phyloP scores from a whole-genome alignment of 2,113 vertebrate species.

The Micronycteris hirsuta region DNA sequence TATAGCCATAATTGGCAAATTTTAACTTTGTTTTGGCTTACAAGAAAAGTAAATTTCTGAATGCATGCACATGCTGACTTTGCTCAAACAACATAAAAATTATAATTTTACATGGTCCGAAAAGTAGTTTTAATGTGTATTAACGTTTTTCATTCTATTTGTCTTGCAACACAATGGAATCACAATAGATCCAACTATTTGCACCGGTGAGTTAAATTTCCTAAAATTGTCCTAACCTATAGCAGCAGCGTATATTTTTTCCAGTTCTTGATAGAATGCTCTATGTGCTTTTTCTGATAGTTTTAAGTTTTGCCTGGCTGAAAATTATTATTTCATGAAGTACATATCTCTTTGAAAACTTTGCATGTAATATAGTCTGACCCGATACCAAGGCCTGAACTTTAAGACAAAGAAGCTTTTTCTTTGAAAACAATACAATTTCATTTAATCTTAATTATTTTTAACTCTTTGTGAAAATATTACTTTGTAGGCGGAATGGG shows the following conservation, averaged over 20 bases:
- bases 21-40: slow-evolving; percentile 70
- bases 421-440: slow-evolving; percentile 26
- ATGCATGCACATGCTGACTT: slow-evolving; percentile 70
- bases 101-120: slow-evolving; percentile 76
- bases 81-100: slow-evolving; percentile 77
- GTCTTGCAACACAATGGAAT: slow-evolving; percentile 94
- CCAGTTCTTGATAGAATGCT: slow-evolving; percentile 68
- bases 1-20: slow-evolving; percentile 49
- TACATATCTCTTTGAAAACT: slow-evolving; percentile 67
- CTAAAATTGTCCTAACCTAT: slow-evolving; percentile 84
- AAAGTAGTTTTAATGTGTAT: slow-evolving; percentile 82
- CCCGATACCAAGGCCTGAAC: slow-evolving; percentile 59
- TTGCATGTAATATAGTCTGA: slow-evolving; percentile 79
- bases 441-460: slow-evolving; percentile 30
- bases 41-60: slow-evolving; percentile 60
- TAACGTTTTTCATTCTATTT: slow-evolving; percentile 95
- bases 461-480: slow-evolving; percentile 63
- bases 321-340: slow-evolving; percentile 56
- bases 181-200: slow-evolving; percentile 99
- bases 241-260: slow-evolving; percentile 76
- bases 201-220: slow-evolving; percentile 98
- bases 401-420: slow-evolving; percentile 54
- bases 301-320: slow-evolving; percentile 73
- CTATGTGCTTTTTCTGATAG: slow-evolving; percentile 62
- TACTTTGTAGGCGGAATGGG: slow-evolving; percentile 95